phyloP scores from a whole-genome alignment of 37 sponge, comb jelly and placozoan species.

The Spongilla lacustris region DNA sequence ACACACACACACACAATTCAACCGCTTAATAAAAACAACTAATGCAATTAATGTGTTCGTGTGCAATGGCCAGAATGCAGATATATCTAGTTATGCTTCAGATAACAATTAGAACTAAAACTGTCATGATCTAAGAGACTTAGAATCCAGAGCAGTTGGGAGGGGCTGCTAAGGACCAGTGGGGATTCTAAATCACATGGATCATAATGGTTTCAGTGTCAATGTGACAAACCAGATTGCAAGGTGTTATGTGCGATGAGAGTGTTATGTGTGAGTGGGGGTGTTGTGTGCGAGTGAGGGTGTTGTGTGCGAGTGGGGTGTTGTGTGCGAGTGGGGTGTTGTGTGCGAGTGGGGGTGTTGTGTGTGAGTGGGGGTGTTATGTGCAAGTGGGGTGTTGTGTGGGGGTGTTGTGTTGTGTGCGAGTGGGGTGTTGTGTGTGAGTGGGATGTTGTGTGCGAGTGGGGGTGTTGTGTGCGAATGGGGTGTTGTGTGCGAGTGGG shows the following conservation, averaged over 20 bases:
- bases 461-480: too few relatives aligned
- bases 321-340: background rate
- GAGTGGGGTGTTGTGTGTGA: background rate
- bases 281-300: background rate
- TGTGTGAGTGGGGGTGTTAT: background rate
- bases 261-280: too few relatives aligned
- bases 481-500: too few relatives aligned
- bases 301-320: background rate
- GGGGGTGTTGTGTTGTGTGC: background rate
- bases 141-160: background rate
- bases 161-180: background rate
- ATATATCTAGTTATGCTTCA: too few relatives aligned
- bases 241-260: background rate
- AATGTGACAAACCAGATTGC: background rate
- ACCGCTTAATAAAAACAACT: background rate
- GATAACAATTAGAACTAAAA: background rate
- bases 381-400: background rate
- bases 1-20: too few relatives aligned
- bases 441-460: background rate
- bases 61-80: background rate
- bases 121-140: background rate
- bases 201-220: background rate
- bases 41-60: background rate
- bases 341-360: background rate
- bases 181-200: background rate